Evolutionary conservation across 2,797 vertebrate species (phyloP).

Genomic region (Lepilemur septentrionalis): DNA sequence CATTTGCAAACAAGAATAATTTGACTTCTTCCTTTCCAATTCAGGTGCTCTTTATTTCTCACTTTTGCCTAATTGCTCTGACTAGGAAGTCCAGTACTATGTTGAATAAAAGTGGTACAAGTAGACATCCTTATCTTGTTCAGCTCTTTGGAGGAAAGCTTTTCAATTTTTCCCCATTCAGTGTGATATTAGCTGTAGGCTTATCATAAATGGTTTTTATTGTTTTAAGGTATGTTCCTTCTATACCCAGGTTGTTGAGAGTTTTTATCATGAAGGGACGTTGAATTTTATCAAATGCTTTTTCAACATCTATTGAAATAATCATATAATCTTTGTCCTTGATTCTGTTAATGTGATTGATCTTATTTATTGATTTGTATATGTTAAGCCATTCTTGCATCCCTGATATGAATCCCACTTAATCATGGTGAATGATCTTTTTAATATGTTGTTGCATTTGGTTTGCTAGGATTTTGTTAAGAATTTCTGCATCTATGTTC

Average conservation of each 20-base stretch:
- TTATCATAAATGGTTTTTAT: background rate
- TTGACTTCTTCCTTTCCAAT: background rate
- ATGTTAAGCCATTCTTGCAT: background rate
- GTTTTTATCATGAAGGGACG: background rate
- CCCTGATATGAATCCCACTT: no score
- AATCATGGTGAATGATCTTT: no score
- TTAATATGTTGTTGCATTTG: no score
- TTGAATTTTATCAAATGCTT: background rate
- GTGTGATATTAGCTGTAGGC: background rate
- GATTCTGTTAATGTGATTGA: background rate
- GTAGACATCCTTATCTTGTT: background rate
- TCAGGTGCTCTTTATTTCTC: background rate
- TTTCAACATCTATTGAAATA: background rate
- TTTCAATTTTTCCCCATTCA: background rate
- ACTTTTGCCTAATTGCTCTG: background rate
- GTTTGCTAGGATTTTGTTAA: no score
- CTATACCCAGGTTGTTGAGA: background rate
- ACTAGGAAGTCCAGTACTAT: background rate
- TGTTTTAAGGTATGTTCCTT: background rate
- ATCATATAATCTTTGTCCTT: background rate
- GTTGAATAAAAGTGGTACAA: background rate
- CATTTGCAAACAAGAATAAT: background rate
- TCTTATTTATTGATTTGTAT: background rate
- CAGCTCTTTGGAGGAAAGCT: background rate
- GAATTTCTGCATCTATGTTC: no score